Percentiles rank a stretch among this genome's conserved stretches.
phyloP scores from a whole-genome alignment of 1,140 invertebrate species.

The Pogonus chalceus region DNA sequence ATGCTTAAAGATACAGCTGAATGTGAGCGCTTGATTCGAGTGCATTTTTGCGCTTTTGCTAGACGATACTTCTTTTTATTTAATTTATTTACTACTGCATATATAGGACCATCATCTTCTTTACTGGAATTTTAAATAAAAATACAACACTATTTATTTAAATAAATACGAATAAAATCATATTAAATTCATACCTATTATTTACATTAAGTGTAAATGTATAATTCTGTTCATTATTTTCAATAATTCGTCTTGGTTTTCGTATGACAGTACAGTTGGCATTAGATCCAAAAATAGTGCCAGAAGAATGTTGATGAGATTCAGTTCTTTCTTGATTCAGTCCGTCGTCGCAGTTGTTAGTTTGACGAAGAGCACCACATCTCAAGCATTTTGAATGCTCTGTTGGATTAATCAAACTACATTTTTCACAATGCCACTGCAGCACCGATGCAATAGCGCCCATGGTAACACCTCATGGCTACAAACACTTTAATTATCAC shows the following conservation, averaged over 20 bases:
- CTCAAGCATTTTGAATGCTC: slow-evolving; percentile 67
- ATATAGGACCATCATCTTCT: neutral
- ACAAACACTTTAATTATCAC: neutral
- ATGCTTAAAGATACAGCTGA: neutral
- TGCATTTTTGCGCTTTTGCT: neutral
- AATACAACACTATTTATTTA: neutral
- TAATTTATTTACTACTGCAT: neutral
- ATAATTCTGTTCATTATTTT: slow-evolving; percentile 4
- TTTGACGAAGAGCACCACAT: slow-evolving; percentile 48
- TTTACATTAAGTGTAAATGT: neutral
- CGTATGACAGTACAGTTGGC: slow-evolving; percentile 14
- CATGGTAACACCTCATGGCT: slow-evolving; percentile 40
- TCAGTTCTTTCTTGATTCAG: slow-evolving; percentile 33
- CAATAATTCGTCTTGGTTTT: slow-evolving; percentile 3
- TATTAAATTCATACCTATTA: neutral
- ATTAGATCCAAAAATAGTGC: slow-evolving; percentile 1
- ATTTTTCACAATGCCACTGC: slow-evolving; percentile 79
- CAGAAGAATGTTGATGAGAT: slow-evolving; percentile 7
- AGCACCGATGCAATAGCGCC: slow-evolving; percentile 81
- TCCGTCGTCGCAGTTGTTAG: slow-evolving; percentile 34
- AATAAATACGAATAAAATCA: no score
- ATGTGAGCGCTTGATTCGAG: neutral
- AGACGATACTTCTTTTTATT: neutral
- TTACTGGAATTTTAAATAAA: neutral
- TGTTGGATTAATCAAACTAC: slow-evolving; percentile 76